phyloP scores from a whole-genome alignment of 2,113 vertebrate genomes.

The Dicerorhinus sumatrensis region DNA sequence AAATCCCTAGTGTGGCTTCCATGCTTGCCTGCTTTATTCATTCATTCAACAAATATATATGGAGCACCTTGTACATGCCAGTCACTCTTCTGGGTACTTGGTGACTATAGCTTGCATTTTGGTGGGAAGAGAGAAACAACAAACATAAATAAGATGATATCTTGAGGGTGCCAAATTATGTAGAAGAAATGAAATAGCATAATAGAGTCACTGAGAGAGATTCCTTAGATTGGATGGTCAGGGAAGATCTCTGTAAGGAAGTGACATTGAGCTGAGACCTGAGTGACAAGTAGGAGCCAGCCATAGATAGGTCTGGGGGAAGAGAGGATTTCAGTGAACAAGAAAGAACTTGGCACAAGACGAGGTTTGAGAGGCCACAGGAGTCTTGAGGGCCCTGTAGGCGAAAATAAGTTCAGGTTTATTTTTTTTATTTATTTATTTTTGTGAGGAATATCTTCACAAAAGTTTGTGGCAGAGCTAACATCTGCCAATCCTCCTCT shows the following conservation, averaged over 20 bases:
- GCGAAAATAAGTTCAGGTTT: neutral
- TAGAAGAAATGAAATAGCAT: neutral
- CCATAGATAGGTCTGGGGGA: neutral
- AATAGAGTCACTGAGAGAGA: neutral
- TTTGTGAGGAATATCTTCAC: no score
- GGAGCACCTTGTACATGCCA: neutral
- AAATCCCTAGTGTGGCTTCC: constrained; percentile 24
- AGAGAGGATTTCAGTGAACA: neutral
- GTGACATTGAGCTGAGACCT: constrained; percentile 38
- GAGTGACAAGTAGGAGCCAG: neutral
- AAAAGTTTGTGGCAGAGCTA: no score
- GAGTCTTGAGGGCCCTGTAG: neutral
- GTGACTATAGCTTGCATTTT: neutral
- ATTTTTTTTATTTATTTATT: neutral
- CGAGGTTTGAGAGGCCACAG: neutral
- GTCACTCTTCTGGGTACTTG: neutral
- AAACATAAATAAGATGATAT: constrained; percentile 16
- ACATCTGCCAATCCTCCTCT: no score
- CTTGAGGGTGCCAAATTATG: neutral
- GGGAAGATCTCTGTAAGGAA: neutral
- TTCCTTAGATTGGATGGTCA: neutral
- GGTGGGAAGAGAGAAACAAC: constrained; percentile 12
- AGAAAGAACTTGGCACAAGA: neutral
- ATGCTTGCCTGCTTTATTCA: neutral
- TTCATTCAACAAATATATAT: neutral